Evolutionary conservation across 2,797 vertebrate genomes (phyloP).

Genomic region (Tauraco hartlaubi): DNA sequence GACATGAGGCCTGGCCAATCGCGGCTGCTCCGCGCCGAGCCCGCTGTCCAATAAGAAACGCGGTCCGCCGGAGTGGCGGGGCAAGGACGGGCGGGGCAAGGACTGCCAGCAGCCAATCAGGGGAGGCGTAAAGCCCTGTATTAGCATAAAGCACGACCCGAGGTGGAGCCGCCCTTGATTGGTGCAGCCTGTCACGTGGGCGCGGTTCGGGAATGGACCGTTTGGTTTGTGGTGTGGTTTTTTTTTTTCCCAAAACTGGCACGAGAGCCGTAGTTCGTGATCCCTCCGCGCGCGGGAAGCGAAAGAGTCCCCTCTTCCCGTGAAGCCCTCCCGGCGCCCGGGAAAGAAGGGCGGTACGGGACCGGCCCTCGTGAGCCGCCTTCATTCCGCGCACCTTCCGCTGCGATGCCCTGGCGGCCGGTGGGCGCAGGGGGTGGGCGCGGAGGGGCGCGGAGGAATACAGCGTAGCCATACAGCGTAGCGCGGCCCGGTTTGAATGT

Average conservation of each 20-base stretch:
- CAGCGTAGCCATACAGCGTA: too few species aligned
- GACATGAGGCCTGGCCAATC: background rate
- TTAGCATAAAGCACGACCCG: background rate
- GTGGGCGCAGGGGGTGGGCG: background rate
- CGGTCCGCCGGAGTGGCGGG: accelerated
- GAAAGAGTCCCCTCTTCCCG: background rate
- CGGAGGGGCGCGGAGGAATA: background rate
- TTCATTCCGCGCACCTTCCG: background rate
- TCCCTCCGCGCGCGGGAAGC: background rate
- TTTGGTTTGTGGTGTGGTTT: too few species aligned
- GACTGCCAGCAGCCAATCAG: background rate
- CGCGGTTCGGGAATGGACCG: background rate
- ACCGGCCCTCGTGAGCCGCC: background rate
- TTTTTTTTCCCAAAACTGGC: background rate
- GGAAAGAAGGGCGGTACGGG: background rate
- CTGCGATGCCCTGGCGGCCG: background rate
- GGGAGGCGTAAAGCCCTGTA: accelerated
- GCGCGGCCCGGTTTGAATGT: background rate
- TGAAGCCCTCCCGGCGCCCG: accelerated
- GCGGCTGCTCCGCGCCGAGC: accelerated
- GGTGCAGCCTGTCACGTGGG: background rate
- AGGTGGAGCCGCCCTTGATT: background rate
- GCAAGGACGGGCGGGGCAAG: accelerated
- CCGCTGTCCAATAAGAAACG: background rate
- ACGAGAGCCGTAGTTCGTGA: accelerated